Conservation (phyloP, 2,797 vertebrate species). For the Morus bassanus region DNA sequence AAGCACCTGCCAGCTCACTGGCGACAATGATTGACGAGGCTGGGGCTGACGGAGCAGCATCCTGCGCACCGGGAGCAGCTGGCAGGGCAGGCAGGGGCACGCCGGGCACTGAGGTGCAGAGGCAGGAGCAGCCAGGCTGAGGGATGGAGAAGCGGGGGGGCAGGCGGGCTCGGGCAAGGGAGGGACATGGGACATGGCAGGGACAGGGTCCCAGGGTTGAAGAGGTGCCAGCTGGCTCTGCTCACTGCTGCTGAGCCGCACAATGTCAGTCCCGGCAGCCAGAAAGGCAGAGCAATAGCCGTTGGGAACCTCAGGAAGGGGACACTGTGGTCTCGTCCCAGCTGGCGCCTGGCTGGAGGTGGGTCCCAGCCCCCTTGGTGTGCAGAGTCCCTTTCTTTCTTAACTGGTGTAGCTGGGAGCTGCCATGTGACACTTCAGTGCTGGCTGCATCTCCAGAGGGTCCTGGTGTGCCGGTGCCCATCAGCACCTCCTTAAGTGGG, state of each 20-base stretch:
- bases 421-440: rapidly evolving
- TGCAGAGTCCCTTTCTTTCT: neutral
- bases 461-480: neutral
- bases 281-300: neutral
- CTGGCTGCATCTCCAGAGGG: neutral
- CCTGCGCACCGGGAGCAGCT: neutral
- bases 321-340: rapidly evolving
- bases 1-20: neutral
- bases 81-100: conserved; percentile 15
- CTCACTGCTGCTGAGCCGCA: rapidly evolving
- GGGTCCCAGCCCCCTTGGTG: neutral
- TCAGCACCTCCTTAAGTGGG: rapidly evolving
- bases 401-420: rapidly evolving
- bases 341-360: rapidly evolving
- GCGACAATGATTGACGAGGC: conserved; percentile 54
- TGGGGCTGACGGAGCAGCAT: neutral
- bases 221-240: neutral
- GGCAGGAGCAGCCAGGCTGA: neutral
- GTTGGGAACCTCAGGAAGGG: neutral
- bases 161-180: neutral
- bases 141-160: neutral
- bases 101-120: neutral
- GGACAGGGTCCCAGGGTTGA: neutral
- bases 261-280: rapidly evolving
- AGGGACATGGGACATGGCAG: neutral